Base-by-base conservation (phyloP, 2,888 invertebrate genomes). In the Schrankia costaestrigalis region DNA sequence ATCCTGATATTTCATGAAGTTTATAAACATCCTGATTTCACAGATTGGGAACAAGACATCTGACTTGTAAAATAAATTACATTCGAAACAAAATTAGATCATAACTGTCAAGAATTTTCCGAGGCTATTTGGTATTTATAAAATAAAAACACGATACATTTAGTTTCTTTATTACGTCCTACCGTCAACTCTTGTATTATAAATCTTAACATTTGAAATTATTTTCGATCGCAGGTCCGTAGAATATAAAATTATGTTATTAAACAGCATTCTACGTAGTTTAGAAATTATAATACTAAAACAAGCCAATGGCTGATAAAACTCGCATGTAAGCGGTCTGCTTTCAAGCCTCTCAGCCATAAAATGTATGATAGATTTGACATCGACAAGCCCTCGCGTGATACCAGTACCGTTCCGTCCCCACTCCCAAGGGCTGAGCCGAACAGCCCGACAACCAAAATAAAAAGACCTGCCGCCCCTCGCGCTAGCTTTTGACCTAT, bases 291-390 rank as follows among this genome's bases (percentile, higher is more conserved):
- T 52, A 48, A 48, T 57, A 51, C 48, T 50, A 55, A 58, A 63
- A 66, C 47, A 53, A 54, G 51, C 48, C 45, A 48, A 50, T 70
- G 63, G 56, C 56, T 60, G 59, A 66, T 64, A 66, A 70, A 64
- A 68, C 70, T 79, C 59, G 78, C 81, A 80, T 79, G 78, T 71
- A 70, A 78, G 72, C 78, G 78, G 74, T 69, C 67, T 65, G 74
- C 71, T 79, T 80, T 73, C 69, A 73, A 80, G 71, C 74, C 76
- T 71, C 62, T 63, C 64, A 48, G 44, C 70, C 75, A 83, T 87
- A 86, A 86, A 87, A 77, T 80, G 72, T 79, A 83, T 87, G 86
- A 87, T 82, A 75, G 65, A 86, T 81, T 68, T 68, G 70, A 70
- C 70, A 79, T 71, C 71, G 78, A 76, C 78, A 81, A 71, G 74